These are phyloP conservation scores for Tipula vernalis DNA, from an alignment of 2,888 invertebrate genomes.

Conservation along the genomic window DNA sequence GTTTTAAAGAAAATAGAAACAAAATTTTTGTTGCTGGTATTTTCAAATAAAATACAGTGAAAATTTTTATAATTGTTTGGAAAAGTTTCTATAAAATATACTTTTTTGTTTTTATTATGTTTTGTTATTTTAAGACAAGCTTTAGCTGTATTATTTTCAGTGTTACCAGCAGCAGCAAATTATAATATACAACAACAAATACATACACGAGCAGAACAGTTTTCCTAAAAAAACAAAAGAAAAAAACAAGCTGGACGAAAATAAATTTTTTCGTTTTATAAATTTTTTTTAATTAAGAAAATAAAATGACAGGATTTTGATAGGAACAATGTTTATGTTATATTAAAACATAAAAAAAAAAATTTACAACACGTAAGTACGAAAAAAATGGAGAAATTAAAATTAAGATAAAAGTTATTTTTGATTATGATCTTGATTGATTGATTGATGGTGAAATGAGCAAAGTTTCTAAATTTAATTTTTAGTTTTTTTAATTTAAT, in stretches of 20 bases:
- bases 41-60: background rate
- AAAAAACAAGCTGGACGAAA: background rate
- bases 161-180: background rate
- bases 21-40: background rate
- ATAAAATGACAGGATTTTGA: background rate
- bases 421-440: background rate
- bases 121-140: background rate
- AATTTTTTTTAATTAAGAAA: background rate
- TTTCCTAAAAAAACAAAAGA: background rate
- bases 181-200: background rate
- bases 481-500: slow-evolving; percentile 4
- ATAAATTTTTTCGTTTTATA: background rate
- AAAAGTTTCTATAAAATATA: background rate
- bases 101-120: background rate
- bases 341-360: background rate
- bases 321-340: slow-evolving; percentile 4
- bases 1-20: background rate
- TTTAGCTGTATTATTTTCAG: background rate
- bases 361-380: background rate
- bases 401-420: slow-evolving; percentile 4
- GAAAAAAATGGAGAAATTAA: background rate
- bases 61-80: background rate
- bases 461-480: background rate
- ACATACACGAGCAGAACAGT: background rate
- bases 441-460: slow-evolving; percentile 4